Percentiles rank a stretch among this genome's conserved stretches.
phyloP scores from a whole-genome alignment of 2,888 invertebrate species.

The Plagiodera versicolora region DNA sequence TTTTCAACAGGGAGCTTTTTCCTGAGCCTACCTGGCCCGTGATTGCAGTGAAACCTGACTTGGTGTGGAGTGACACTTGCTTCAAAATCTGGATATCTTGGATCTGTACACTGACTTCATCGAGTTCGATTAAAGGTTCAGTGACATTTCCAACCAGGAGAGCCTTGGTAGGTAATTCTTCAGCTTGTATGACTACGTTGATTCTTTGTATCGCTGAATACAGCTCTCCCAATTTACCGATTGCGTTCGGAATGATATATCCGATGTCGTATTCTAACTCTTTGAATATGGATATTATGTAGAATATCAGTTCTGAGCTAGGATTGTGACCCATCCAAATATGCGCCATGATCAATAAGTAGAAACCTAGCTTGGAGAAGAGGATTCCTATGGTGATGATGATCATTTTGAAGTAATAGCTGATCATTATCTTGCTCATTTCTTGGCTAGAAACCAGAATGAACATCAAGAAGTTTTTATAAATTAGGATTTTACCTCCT shows the following conservation, averaged over 20 bases:
- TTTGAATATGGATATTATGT: conserved; percentile 29
- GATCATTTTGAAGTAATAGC: conserved; percentile 47
- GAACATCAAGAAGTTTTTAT: background rate
- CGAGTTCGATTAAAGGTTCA: conserved; percentile 21
- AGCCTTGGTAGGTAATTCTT: conserved; percentile 24
- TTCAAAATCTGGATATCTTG: conserved; percentile 48
- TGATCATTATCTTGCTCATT: conserved; percentile 59
- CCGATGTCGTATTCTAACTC: conserved; percentile 74
- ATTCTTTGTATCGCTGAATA: conserved; percentile 38
- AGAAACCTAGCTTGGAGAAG: conserved; percentile 38
- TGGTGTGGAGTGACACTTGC: conserved; percentile 53
- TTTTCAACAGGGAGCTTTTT: conserved; percentile 42
- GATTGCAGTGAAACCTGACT: conserved; percentile 56
- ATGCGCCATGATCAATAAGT: conserved; percentile 39
- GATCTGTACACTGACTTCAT: conserved; percentile 28
- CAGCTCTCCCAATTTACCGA: conserved; percentile 39
- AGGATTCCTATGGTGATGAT: conserved; percentile 44
- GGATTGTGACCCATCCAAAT: conserved; percentile 34
- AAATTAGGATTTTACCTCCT: conserved; percentile 14
- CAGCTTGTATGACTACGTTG: conserved; percentile 23
- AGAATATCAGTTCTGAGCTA: conserved; percentile 37
- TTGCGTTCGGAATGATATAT: conserved; percentile 82
- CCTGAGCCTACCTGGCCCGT: conserved; percentile 62
- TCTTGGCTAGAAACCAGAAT: conserved; percentile 59
- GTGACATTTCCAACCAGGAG: conserved; percentile 11